Evolutionary conservation across 2,888 invertebrate species (phyloP).

Genomic region (Euproctis similis): DNA sequence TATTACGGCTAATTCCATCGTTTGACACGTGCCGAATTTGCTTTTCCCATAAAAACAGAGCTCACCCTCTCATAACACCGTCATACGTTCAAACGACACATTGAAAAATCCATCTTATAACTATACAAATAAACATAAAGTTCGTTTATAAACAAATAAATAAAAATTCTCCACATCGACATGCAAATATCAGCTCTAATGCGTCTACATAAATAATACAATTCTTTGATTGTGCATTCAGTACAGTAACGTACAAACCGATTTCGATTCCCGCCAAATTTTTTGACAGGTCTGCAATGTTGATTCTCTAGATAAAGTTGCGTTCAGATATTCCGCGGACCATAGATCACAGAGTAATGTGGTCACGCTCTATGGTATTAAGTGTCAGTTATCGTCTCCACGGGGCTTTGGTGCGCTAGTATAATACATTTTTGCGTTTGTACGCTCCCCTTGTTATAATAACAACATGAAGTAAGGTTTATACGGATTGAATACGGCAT

Average conservation of each 20-base stretch:
- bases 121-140: constrained; percentile 24
- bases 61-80: constrained; percentile 31
- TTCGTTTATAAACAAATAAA: constrained; percentile 15
- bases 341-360: constrained; percentile 74
- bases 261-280: constrained; percentile 46
- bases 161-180: constrained; percentile 8
- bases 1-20: constrained; percentile 72
- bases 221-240: constrained; percentile 17
- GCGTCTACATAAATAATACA: constrained; percentile 30
- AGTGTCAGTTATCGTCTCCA: constrained; percentile 74
- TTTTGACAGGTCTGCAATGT: constrained; percentile 48
- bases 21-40: constrained; percentile 72
- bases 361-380: constrained; percentile 75
- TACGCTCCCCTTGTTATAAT: constrained; percentile 66
- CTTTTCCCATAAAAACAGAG: constrained; percentile 63
- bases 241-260: constrained; percentile 35
- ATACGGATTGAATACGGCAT: constrained; percentile 74
- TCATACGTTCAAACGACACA: constrained; percentile 28
- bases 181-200: constrained; percentile 40
- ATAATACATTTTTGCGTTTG: constrained; percentile 67
- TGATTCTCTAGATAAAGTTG: constrained; percentile 59
- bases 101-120: constrained; percentile 38
- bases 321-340: constrained; percentile 48
- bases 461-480: constrained; percentile 72
- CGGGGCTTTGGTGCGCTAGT: constrained; percentile 59